phyloP scores from a whole-genome alignment of 2,888 invertebrate species.

The Platycheirus rosarum region DNA sequence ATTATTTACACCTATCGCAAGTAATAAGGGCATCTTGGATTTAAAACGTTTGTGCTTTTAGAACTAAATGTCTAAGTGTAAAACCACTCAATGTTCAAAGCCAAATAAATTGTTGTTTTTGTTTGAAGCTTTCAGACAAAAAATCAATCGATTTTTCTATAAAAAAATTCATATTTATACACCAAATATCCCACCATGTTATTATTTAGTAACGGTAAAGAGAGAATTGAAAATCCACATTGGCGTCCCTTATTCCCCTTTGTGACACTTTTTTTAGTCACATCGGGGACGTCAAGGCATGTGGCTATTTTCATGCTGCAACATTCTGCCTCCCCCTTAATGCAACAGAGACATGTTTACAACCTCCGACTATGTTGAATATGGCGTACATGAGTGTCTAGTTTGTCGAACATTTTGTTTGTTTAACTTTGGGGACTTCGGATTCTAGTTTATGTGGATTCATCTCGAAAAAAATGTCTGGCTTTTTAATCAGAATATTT shows the following conservation, averaged over 20 bases:
- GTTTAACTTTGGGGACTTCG: conserved; percentile 68
- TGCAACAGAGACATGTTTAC: conserved; percentile 47
- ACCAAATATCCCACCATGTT: too few relatives aligned
- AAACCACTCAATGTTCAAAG: too few relatives aligned
- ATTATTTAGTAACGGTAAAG: too few relatives aligned
- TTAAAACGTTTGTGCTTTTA: too few relatives aligned
- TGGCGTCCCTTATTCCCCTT: background rate
- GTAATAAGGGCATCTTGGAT: too few relatives aligned
- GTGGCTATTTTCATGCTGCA: conserved; percentile 51
- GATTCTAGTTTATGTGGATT: conserved; percentile 62
- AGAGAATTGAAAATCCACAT: too few relatives aligned
- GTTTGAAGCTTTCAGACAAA: too few relatives aligned
- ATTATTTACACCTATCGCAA: too few relatives aligned
- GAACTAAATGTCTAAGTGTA: too few relatives aligned
- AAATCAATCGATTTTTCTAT: too few relatives aligned
- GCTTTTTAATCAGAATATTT: conserved; percentile 32
- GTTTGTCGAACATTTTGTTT: conserved; percentile 49
- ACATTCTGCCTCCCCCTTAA: background rate
- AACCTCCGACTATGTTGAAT: conserved; percentile 3
- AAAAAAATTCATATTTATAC: too few relatives aligned
- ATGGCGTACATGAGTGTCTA: conserved; percentile 27
- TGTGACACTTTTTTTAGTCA: conserved; percentile 47
- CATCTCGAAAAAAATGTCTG: conserved; percentile 14
- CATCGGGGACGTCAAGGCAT: conserved; percentile 14
- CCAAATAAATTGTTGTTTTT: too few relatives aligned